Evolutionary conservation across 2,888 invertebrate genomes (phyloP).

Genomic region (Microchrysa polita): DNA sequence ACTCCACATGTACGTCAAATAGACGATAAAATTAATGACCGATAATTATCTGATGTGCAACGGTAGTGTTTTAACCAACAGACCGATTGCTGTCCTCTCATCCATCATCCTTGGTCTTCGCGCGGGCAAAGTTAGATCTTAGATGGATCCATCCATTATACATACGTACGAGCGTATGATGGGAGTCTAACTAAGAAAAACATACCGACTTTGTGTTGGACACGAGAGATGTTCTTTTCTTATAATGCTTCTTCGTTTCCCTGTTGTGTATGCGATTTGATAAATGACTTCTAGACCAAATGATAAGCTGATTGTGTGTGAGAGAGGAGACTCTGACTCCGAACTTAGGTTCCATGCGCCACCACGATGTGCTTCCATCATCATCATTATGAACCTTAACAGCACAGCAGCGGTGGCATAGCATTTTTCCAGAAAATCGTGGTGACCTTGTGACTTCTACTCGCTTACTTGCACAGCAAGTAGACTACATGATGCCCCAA

Average conservation of each 20-base stretch:
- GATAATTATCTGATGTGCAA: constrained; percentile 48
- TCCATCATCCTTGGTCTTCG: constrained; percentile 45
- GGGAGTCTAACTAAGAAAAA: too few relatives aligned
- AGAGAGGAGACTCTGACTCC: constrained; percentile 12
- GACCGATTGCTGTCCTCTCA: constrained; percentile 45
- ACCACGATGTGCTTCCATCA: not conserved
- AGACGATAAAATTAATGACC: constrained; percentile 49
- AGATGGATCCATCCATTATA: too few relatives aligned
- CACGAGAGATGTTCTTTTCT: constrained; percentile 8
- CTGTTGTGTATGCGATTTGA: constrained; percentile 34
- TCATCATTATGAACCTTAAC: not conserved
- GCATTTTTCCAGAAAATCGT: constrained; percentile 24
- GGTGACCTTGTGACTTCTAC: constrained; percentile 31
- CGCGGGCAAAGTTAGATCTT: not conserved
- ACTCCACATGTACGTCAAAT: constrained; percentile 33
- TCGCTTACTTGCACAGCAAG: not conserved
- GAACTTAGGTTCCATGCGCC: too few relatives aligned
- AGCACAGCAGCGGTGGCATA: constrained; percentile 15
- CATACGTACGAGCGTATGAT: too few relatives aligned
- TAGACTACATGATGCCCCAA: constrained; percentile 28
- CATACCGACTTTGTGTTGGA: not conserved
- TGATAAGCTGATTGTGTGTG: constrained; percentile 38
- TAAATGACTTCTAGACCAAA: constrained; percentile 46
- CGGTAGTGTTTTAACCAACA: constrained; percentile 47
- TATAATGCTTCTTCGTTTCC: constrained; percentile 12